These are phyloP conservation scores for Cryptosula pallasiana DNA, from an alignment of 2,888 invertebrate genomes.

Conservation along the genomic window DNA sequence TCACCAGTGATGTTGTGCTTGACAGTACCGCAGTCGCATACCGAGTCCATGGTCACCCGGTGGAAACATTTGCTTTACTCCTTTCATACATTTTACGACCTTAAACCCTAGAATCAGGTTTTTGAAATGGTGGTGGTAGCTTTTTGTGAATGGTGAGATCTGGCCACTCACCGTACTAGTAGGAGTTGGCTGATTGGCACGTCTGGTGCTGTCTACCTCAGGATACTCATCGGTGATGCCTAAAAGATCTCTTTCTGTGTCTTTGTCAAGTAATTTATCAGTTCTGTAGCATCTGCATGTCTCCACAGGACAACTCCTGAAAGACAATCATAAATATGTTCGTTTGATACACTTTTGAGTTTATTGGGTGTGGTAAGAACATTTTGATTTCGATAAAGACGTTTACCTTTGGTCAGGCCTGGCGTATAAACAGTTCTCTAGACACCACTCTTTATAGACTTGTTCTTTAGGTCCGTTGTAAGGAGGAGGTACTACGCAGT, in stretches of 20 bases:
- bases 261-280: neutral
- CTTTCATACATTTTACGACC: too few relatives aligned
- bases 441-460: slow-evolving; percentile 1
- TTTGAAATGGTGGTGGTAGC: too few relatives aligned
- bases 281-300: neutral
- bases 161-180: neutral
- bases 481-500: neutral
- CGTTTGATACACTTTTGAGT: too few relatives aligned
- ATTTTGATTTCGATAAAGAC: too few relatives aligned
- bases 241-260: neutral
- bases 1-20: too few relatives aligned
- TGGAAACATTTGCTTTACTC: too few relatives aligned
- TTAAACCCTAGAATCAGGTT: too few relatives aligned
- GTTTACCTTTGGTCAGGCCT: neutral
- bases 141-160: too few relatives aligned
- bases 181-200: neutral
- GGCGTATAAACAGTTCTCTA: slow-evolving; percentile 12
- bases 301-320: neutral
- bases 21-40: too few relatives aligned
- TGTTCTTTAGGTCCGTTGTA: neutral
- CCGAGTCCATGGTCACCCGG: too few relatives aligned
- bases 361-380: too few relatives aligned
- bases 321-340: too few relatives aligned
- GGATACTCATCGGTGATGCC: neutral
- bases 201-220: neutral